Percentiles rank a stretch among this genome's conserved stretches.
Evolutionary conservation across 2,888 invertebrate species (phyloP).

Genomic region (Anodontia alba): DNA sequence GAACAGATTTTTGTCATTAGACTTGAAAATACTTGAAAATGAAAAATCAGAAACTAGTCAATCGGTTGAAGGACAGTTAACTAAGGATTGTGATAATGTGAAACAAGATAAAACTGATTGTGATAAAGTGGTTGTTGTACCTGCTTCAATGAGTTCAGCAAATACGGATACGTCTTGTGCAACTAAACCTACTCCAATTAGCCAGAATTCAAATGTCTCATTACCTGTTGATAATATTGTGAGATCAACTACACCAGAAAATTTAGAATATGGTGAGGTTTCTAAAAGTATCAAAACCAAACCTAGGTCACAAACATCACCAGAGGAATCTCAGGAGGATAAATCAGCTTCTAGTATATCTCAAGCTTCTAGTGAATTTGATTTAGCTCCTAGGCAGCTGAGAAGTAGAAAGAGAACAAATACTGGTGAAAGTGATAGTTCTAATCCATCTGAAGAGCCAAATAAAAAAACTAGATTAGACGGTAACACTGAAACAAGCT

Average conservation of each 20-base stretch:
- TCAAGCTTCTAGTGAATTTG: not conserved
- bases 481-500: slow-evolving; percentile 25
- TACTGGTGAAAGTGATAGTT: slow-evolving; percentile 49
- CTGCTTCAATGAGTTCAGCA: not conserved
- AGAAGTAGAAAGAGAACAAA: slow-evolving; percentile 59
- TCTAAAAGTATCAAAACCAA: slow-evolving; percentile 1
- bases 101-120: not conserved
- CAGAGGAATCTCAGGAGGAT: slow-evolving; percentile 1
- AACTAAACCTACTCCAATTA: not conserved
- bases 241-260: not conserved
- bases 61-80: not conserved
- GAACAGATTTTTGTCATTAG: no score
- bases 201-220: not conserved
- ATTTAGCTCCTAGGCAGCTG: slow-evolving; percentile 46
- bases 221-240: not conserved
- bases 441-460: slow-evolving; percentile 40
- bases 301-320: not conserved
- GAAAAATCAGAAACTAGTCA: slow-evolving; percentile 7
- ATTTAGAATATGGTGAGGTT: not conserved
- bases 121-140: not conserved
- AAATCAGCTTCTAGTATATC: not conserved
- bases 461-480: slow-evolving; percentile 52
- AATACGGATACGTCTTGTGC: not conserved
- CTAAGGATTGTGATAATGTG: slow-evolving; percentile 1
- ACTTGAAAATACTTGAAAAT: not conserved